Evolutionary conservation across 2,797 vertebrate genomes (phyloP), one percentile per base, ranked within the genome.

Genomic region (Propithecus deckenii): DNA sequence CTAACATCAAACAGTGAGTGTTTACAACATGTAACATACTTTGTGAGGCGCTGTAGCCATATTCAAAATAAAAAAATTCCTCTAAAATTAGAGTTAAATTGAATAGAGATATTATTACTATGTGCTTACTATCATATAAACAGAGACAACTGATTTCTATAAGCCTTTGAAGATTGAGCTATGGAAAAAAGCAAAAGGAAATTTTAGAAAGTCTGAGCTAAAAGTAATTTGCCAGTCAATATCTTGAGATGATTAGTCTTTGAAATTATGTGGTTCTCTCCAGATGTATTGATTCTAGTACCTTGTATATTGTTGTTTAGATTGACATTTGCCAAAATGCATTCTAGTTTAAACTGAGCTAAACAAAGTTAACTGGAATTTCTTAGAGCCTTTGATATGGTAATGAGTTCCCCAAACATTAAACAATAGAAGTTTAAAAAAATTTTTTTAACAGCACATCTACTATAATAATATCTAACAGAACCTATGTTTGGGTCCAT

Each of bases 71-170:
- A 67, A 91, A 89, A 5, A 71, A 41, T 95, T 94, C 48, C 46
- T 91, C 48, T 63, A 83, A 89, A 84, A 85, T 52, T 41, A 94
- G 32, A 69, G 23, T 74, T 91, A 92, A 50, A 80, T n/a, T 83
- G 76, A 88, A 87, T 35, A 35, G 15, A 76, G 46, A 76, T 78
- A 43, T 76, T 50, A 78, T 85, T 80, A 50, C 7, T n/a, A 35
- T 50, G 15, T 85, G 11, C 23, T 84, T 92, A 81, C 22, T 30
- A 32, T n/a, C 28, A 0, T n/a, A 35, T 18, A 79, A 89, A 93
- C 57, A 88, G 25, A 88, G 25, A 79, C 32, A 46, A 74, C 46
- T 85, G 41, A 48, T 92, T 85, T 90, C 65, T 35, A n/a, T 18
- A 52, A 23, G 12, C 10, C 41, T 92, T 87, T 96, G 72, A 65